Evolutionary conservation across 2,888 invertebrate genomes (phyloP), one percentile per base, ranked within the genome.

Genomic region (Danaus chrysippus): DNA sequence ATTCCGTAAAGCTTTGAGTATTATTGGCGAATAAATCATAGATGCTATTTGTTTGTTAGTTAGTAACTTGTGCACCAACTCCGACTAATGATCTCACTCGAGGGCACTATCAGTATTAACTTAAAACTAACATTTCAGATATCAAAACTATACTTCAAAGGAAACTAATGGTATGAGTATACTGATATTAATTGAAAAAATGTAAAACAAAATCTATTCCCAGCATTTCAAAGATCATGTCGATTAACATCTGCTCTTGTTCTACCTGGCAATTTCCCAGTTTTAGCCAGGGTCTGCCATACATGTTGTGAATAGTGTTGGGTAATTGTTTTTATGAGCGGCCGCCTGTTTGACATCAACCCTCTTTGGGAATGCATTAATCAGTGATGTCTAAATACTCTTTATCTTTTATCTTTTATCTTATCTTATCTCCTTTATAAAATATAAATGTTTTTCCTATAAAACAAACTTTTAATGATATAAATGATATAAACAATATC

Each of bases 401-500:
- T n/a, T n/a, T n/a, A n/a, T 44, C 11, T 46, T 13, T 8, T 46
- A 46, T 13, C 15, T 8, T 46, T 13, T 12, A 15, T 15, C 8
- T 49, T 46, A 46, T 49, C 13, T 15, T 23, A 23, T 23, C 23
- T 3, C 2, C 12, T 46, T 9, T 8, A 34, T 5, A n/a, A 46
- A 46, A 46, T 13, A 46, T 13, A 46, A 13, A 9, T 46, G 13
- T 15, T 17, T 49, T 6, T 49, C 17, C 15, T 10, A 49, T 49
- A 17, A 17, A 10, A 49, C 15, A 49, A n/a, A 17, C 17, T 49
- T 10, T 34, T 49, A 17, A 17, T 17, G n/a, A 53, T 42, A 53
- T 56, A 53, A 56, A 63, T 56, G 56, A 59, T 44, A 34, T 53
- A 55, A 42, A n/a, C 49, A 58, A 52, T 53, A 56, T 62, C 59